Evolutionary conservation across 2,797 vertebrate genomes (phyloP).

Genomic region (Poecilia gillii): DNA sequence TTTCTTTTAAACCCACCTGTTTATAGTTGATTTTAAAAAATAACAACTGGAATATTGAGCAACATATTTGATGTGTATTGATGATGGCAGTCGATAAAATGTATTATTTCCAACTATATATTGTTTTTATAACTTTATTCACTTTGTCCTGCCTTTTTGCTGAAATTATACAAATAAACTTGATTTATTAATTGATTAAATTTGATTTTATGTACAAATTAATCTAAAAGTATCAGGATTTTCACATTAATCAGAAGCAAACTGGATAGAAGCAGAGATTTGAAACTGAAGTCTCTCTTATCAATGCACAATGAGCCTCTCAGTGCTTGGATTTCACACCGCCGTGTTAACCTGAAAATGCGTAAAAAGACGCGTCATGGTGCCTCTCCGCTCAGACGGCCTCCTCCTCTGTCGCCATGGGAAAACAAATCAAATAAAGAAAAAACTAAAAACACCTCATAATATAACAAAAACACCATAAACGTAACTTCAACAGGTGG

Average conservation of each 20-base stretch:
- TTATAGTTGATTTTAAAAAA: too few species aligned
- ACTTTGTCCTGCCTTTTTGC: too few species aligned
- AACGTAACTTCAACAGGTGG: background rate
- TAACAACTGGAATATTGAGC: too few species aligned
- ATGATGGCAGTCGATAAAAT: too few species aligned
- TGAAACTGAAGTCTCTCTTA: slow-evolving; percentile 42
- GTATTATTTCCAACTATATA: too few species aligned
- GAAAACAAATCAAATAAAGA: background rate
- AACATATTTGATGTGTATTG: too few species aligned
- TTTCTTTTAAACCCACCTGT: too few species aligned
- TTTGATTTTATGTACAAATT: background rate
- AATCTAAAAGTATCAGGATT: rapidly evolving
- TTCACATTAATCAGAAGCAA: background rate
- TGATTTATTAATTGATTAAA: too few species aligned
- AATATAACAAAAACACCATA: background rate
- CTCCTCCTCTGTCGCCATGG: slow-evolving; percentile 30
- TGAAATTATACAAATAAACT: too few species aligned
- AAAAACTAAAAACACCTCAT: slow-evolving; percentile 27
- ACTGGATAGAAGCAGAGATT: background rate
- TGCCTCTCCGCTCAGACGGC: slow-evolving; percentile 56
- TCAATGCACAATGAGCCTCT: slow-evolving; percentile 81
- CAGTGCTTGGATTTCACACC: slow-evolving; percentile 78
- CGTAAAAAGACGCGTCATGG: slow-evolving; percentile 79
- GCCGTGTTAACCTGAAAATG: slow-evolving; percentile 76
- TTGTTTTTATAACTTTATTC: too few species aligned